Conservation (phyloP, 2,113 vertebrate genomes). For the Esox niger region DNA sequence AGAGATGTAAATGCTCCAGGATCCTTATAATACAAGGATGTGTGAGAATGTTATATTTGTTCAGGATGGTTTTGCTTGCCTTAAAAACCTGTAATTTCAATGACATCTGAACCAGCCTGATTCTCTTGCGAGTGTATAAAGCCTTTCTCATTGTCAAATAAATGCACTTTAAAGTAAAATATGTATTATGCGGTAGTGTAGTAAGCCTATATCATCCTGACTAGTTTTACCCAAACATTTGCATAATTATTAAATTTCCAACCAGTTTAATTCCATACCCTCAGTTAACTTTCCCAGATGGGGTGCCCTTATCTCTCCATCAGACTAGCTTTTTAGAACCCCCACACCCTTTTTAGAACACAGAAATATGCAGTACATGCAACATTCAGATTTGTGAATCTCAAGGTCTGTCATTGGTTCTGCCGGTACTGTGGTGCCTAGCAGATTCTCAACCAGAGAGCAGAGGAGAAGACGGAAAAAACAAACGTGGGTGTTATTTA, state of each 20-base stretch:
- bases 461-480: constrained; percentile 59
- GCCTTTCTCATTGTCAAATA: not conserved
- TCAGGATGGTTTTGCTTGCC: not conserved
- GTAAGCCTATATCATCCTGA: constrained; percentile 1
- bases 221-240: constrained; percentile 23
- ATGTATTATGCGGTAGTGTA: constrained; percentile 21
- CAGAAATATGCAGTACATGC: constrained; percentile 59
- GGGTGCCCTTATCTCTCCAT: constrained; percentile 26
- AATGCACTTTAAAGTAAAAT: constrained; percentile 23
- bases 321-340: constrained; percentile 44
- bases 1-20: too few relatives aligned
- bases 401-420: constrained; percentile 64
- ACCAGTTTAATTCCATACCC: constrained; percentile 6
- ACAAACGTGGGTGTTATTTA: constrained; percentile 74
- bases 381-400: constrained; percentile 65
- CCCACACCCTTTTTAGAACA: constrained; percentile 52
- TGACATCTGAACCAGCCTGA: not conserved
- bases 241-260: constrained; percentile 1
- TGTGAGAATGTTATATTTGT: too few relatives aligned
- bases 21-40: too few relatives aligned
- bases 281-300: not conserved
- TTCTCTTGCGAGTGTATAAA: not conserved
- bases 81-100: not conserved
- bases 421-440: constrained; percentile 55
- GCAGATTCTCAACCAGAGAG: constrained; percentile 58